phyloP scores from a whole-genome alignment of 2,113 vertebrate genomes.

The Oreochromis spilurus region DNA sequence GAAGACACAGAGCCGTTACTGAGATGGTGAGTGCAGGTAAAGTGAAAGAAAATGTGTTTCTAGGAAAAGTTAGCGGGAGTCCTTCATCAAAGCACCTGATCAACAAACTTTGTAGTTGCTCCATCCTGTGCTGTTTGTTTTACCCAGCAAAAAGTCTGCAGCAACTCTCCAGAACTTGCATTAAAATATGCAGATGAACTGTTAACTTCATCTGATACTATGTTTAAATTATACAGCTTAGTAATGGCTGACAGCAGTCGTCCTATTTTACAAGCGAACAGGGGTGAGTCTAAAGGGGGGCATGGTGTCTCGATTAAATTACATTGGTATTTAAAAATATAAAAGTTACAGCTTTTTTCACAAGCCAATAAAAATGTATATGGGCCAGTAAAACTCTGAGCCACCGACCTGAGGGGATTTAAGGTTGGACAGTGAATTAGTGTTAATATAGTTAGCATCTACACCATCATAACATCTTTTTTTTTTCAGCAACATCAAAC shows the following conservation, averaged over 20 bases:
- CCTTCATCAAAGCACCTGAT: background rate
- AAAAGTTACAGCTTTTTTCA: background rate
- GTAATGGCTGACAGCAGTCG: background rate
- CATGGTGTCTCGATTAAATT: background rate
- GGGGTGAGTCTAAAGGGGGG: background rate
- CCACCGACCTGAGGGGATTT: background rate
- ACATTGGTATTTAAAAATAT: background rate
- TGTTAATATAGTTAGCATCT: background rate
- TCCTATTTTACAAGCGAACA: rapidly evolving
- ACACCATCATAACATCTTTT: background rate
- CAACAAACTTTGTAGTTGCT: background rate
- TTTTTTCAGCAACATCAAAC: background rate
- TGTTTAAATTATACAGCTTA: background rate
- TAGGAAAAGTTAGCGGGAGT: background rate
- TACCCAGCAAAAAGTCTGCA: background rate
- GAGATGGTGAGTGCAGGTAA: background rate
- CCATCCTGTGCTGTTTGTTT: background rate
- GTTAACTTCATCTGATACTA: background rate
- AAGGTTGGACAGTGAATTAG: background rate
- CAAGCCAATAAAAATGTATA: background rate
- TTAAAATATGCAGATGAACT: background rate
- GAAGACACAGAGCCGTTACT: background rate
- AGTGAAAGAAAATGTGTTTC: background rate
- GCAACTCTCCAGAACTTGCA: background rate
- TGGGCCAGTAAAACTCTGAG: background rate